These are phyloP conservation scores for Fratercula arctica DNA, from an alignment of 2,797 vertebrate species.

Conservation along the genomic window DNA sequence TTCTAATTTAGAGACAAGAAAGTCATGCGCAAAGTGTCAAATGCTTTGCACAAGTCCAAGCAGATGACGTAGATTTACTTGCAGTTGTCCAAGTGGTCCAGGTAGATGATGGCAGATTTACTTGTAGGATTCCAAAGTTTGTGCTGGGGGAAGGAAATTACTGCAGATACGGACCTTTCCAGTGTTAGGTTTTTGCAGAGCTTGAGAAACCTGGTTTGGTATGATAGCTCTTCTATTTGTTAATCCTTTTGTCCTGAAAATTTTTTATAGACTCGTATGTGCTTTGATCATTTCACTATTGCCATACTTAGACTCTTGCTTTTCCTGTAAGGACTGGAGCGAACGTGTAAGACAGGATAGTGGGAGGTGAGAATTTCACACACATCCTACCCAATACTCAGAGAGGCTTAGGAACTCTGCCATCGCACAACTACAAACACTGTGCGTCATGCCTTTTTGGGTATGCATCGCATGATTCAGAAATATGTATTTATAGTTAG, in stretches of 20 bases:
- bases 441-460: neutral
- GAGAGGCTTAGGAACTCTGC: slow-evolving; percentile 4
- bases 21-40: neutral
- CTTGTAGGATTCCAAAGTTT: neutral
- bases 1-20: neutral
- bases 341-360: slow-evolving; percentile 56
- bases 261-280: neutral
- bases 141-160: neutral
- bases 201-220: neutral
- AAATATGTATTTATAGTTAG: neutral
- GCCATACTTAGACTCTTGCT: slow-evolving; percentile 17
- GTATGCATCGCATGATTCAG: neutral
- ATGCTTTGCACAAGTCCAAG: neutral
- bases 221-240: neutral
- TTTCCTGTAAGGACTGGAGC: slow-evolving; percentile 28
- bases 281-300: neutral
- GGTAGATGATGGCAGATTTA: neutral
- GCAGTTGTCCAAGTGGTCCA: too few relatives aligned
- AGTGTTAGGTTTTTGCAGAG: neutral
- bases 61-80: neutral
- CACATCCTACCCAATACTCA: neutral
- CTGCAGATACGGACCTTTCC: neutral
- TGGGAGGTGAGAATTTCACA: slow-evolving; percentile 55
- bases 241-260: neutral
- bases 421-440: neutral